Evolutionary conservation across 1,140 invertebrate species (phyloP), one percentile per base, ranked within the genome.

Genomic region (Drosophila leontia): DNA sequence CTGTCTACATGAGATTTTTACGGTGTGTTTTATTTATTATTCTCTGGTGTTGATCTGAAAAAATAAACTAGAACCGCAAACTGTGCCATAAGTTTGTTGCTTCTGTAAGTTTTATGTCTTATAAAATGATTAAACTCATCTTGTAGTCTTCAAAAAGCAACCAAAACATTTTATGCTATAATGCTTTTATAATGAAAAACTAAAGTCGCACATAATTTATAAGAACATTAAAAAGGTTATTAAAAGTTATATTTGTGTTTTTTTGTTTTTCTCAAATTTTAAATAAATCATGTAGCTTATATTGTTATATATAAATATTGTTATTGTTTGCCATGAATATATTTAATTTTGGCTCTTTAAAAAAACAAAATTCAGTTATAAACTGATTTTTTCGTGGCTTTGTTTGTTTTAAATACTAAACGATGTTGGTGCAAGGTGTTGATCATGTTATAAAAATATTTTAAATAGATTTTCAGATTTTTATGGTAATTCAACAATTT

Each of bases 1-100:
- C 17, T 65, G 57, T 63, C 47, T n/a, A 13, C 23, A 37, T 42
- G 35, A 51, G n/a, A 34, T 42, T 42, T 71, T 71, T 37, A 59
- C n/a, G 69, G 19, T 47, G 50, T 70, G 44, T 78, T 56, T 69
- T 68, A 50, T 51, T 48, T 48, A 48, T 17, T 53, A 17, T 47
- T 37, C 13, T 19, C 3, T 34, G 35, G 35, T 48, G 29, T 48
- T 0, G 5, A 51, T 26, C 15, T 13, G 13, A 35, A 63, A 44
- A 51, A 37, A 51, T 23, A 51, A 39, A 53, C 34, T 11, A 1
- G 12, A 32, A 39, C 44, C 19, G 23, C 11, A 50, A 19, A 32
- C 4, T 34, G 29, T 12, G 19, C 3, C 1, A 7, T 0, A 23
- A 2, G 7, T 26, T 26, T 19, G 23, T 26, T 47, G 12, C 13